phyloP scores from a whole-genome alignment of 2,797 vertebrate species.

The Phyllotis vaccarum region DNA sequence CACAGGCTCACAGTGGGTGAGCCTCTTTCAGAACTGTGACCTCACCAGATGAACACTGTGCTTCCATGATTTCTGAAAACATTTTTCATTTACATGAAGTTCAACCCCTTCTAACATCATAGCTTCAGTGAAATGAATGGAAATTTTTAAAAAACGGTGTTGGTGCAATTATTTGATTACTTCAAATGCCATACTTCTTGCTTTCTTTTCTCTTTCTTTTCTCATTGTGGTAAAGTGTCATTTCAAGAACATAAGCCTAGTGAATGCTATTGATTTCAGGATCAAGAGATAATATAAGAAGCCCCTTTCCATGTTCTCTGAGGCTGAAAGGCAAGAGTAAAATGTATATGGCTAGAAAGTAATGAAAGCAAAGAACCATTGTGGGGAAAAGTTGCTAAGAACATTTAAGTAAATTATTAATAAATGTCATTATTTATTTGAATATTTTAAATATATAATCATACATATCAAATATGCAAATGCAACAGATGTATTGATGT shows the following conservation, averaged over 20 bases:
- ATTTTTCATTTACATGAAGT: background rate
- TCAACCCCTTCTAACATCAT: background rate
- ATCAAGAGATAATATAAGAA: background rate
- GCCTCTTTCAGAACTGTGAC: background rate
- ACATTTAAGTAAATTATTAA: background rate
- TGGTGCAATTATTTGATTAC: background rate
- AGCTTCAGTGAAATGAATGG: background rate
- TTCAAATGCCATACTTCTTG: background rate
- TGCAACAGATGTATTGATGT: too few relatives aligned
- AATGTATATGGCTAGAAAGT: background rate
- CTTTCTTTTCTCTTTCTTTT: background rate
- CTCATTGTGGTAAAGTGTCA: background rate
- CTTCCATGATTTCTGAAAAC: background rate
- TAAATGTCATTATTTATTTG: background rate
- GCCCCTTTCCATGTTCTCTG: background rate
- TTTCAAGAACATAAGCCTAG: background rate
- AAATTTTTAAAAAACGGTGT: too few relatives aligned
- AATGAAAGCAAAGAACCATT: background rate
- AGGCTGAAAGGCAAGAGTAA: background rate
- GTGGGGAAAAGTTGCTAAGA: background rate
- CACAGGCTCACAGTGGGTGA: rapidly evolving
- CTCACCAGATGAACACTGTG: background rate
- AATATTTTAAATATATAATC: background rate
- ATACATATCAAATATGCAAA: background rate
- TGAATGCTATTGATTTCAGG: background rate